These are phyloP conservation scores for Cynodonichthys magdalenae DNA, from an alignment of 2,797 vertebrate genomes.

Conservation along the genomic window DNA sequence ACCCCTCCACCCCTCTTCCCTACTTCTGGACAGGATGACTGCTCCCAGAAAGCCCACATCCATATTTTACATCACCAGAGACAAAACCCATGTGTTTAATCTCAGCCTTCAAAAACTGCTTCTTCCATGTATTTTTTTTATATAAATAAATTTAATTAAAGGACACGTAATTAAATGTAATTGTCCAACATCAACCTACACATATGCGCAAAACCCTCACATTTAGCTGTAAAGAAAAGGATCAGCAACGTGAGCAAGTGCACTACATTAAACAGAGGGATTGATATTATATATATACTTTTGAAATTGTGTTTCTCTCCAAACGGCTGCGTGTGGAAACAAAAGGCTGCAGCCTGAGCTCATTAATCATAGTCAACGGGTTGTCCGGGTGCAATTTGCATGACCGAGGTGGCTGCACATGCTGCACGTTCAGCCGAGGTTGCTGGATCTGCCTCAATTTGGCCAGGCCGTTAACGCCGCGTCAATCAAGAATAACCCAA, in stretches of 20 bases:
- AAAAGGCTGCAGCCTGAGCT: constrained; percentile 94
- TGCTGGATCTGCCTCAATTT: constrained; percentile 89
- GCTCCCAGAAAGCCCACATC: constrained; percentile 88
- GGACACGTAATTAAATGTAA: constrained; percentile 99
- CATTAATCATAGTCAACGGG: constrained; percentile 99
- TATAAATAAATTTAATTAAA: constrained; percentile 97
- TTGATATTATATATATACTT: constrained; percentile 95
- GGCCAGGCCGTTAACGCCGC: constrained; percentile 76
- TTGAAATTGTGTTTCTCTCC: constrained; percentile 99
- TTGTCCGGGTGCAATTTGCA: constrained; percentile 97
- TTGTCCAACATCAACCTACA: constrained; percentile 86
- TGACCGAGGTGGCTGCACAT: constrained; percentile 96
- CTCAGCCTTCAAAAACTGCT: constrained; percentile 91
- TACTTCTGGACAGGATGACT: constrained; percentile 68
- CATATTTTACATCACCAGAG: constrained; percentile 91
- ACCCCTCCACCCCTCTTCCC: constrained; percentile 49
- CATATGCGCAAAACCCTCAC: constrained; percentile 52
- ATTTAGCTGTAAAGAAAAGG: constrained; percentile 86
- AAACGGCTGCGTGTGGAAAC: constrained; percentile 95
- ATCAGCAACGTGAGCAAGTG: constrained; percentile 93
- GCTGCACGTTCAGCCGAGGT: constrained; percentile 86
- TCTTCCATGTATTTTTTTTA: constrained; percentile 97
- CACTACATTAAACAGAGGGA: constrained; percentile 96
- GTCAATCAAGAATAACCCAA: constrained; percentile 83
- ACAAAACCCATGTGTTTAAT: constrained; percentile 94